Evolutionary conservation across 2,797 vertebrate genomes (phyloP).

Genomic region (Chrosomus eos): DNA sequence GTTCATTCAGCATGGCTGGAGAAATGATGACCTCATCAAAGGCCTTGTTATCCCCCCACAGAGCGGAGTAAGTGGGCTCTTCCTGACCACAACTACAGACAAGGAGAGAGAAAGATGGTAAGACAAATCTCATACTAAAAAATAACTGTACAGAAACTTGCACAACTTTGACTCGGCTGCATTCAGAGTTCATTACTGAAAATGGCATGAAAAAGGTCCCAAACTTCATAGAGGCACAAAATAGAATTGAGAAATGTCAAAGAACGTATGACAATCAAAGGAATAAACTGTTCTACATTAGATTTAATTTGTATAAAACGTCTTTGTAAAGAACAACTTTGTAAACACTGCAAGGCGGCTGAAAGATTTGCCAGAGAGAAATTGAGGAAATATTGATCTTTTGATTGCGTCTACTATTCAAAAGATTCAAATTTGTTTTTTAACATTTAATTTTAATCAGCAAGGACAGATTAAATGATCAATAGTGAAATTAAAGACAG

Average conservation of each 20-base stretch:
- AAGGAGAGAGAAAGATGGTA: conserved; percentile 1
- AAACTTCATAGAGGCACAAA: neutral
- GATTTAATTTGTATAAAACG: neutral
- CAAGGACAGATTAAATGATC: neutral
- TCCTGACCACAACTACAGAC: conserved; percentile 92
- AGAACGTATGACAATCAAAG: neutral
- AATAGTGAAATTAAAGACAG: neutral
- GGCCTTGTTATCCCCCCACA: conserved; percentile 98
- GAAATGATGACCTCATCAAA: conserved; percentile 99
- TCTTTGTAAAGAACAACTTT: neutral
- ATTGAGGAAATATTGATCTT: neutral
- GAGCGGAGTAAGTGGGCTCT: conserved; percentile 98
- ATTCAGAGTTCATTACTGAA: neutral
- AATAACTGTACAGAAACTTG: neutral
- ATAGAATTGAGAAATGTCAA: neutral
- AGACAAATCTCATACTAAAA: neutral
- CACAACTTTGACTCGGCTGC: neutral
- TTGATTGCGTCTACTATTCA: neutral
- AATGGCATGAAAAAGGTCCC: neutral
- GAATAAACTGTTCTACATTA: neutral
- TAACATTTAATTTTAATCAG: neutral
- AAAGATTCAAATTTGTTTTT: neutral
- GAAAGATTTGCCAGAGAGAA: too few relatives aligned
- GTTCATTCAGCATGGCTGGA: conserved; percentile 97
- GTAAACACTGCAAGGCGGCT: neutral